phyloP scores from a whole-genome alignment of 2,888 invertebrate genomes.

The Linnaemya vulpina region DNA sequence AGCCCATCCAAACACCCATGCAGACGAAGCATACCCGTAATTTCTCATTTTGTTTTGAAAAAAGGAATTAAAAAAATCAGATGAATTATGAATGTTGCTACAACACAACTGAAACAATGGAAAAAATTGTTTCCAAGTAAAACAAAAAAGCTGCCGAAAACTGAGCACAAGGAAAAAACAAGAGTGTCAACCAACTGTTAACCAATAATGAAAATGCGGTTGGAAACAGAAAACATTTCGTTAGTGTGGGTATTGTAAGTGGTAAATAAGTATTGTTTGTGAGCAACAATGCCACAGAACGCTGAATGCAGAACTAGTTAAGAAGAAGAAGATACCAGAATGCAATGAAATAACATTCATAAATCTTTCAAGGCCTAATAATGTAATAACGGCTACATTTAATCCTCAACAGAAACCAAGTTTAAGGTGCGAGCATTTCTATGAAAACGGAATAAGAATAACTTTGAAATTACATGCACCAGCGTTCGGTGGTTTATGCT shows the following conservation, averaged over 20 bases:
- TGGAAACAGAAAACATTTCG: neutral
- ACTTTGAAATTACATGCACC: too few species aligned
- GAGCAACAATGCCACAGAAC: neutral
- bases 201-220: conserved; percentile 34
- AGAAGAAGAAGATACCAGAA: neutral
- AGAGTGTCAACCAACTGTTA: conserved; percentile 36
- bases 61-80: neutral
- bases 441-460: neutral
- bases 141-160: conserved; percentile 6
- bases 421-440: neutral
- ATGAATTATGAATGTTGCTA: conserved; percentile 38
- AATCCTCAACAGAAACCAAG: neutral
- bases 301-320: neutral
- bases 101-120: conserved; percentile 34
- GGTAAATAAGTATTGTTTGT: conserved; percentile 1
- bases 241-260: conserved; percentile 1
- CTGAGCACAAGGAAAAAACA: conserved; percentile 24
- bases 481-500: neutral
- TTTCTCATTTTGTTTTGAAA: neutral
- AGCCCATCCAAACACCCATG: neutral
- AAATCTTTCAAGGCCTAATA: neutral
- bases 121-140: conserved; percentile 2
- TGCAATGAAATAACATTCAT: neutral
- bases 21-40: neutral
- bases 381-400: neutral